Evolutionary conservation across 1,140 invertebrate species (phyloP).

Genomic region (Anoplophora glabripennis): DNA sequence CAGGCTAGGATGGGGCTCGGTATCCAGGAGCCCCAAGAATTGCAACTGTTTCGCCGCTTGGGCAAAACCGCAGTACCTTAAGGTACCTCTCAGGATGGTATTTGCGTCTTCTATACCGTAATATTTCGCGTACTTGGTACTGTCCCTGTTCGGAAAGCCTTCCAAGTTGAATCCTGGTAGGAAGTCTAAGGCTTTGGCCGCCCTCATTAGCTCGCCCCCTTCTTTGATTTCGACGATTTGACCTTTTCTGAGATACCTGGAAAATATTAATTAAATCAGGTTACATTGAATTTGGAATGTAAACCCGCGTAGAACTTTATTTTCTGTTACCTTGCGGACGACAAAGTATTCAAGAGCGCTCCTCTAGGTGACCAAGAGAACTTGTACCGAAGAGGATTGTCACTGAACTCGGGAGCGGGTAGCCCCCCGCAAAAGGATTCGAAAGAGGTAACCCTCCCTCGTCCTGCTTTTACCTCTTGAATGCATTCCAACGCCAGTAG

Average conservation of each 20-base stretch:
- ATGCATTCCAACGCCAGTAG: conserved; percentile 96
- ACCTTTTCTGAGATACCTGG: conserved; percentile 68
- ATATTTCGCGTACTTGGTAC: conserved; percentile 80
- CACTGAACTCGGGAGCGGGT: conserved; percentile 92
- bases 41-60: conserved; percentile 84
- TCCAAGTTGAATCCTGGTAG: conserved; percentile 96
- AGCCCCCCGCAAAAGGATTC: conserved; percentile 96
- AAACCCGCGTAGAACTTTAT: not conserved
- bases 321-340: conserved; percentile 66
- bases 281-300: too few species aligned
- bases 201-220: conserved; percentile 86
- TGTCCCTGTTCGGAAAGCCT: conserved; percentile 95
- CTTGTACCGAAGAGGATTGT: conserved; percentile 94
- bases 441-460: conserved; percentile 88
- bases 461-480: conserved; percentile 72
- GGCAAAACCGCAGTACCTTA: conserved; percentile 71
- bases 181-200: conserved; percentile 76
- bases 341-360: conserved; percentile 85
- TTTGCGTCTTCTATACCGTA: conserved; percentile 85
- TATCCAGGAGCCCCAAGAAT: conserved; percentile 83
- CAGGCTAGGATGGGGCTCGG: conserved; percentile 79
- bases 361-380: conserved; percentile 96
- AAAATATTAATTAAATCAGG: too few species aligned
- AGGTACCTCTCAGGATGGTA: conserved; percentile 79
- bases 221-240: conserved; percentile 85